Conservation (phyloP, 2,888 invertebrate genomes). For the Neoascia interrupta region DNA sequence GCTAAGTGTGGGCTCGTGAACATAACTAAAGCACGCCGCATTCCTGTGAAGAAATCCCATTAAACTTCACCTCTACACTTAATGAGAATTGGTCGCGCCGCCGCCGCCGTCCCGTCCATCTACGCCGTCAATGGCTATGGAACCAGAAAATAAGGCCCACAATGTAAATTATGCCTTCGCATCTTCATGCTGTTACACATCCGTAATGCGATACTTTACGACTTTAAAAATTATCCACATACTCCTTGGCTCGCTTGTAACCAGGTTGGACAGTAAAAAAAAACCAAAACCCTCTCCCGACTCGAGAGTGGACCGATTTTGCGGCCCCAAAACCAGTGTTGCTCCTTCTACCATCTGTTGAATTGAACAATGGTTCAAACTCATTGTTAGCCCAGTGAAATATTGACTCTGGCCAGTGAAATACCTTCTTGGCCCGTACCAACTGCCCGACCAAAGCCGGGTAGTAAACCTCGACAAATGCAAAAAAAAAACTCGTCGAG, state of each 20-base stretch:
- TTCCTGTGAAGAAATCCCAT: slow-evolving; percentile 68
- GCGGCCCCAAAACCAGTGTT: slow-evolving; percentile 1
- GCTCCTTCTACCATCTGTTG: slow-evolving; percentile 10
- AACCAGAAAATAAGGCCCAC: slow-evolving; percentile 27
- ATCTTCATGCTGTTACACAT: slow-evolving; percentile 69
- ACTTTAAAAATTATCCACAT: slow-evolving; percentile 56
- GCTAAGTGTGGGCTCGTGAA: slow-evolving; percentile 30
- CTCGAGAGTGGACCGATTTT: slow-evolving; percentile 29
- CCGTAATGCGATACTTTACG: slow-evolving; percentile 70
- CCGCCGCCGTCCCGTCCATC: not conserved
- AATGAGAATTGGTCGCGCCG: slow-evolving; percentile 54
- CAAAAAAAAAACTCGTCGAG: slow-evolving; percentile 40
- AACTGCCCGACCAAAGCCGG: slow-evolving; percentile 36
- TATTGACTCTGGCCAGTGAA: slow-evolving; percentile 63
- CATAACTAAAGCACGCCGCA: slow-evolving; percentile 62
- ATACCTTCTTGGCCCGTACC: slow-evolving; percentile 40
- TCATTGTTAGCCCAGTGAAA: slow-evolving; percentile 63
- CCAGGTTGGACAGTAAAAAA: slow-evolving; percentile 48
- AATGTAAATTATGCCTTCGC: slow-evolving; percentile 65
- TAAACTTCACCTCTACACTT: slow-evolving; percentile 59
- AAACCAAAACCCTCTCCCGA: slow-evolving; percentile 6
- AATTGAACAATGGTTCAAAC: slow-evolving; percentile 40
- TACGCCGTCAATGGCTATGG: slow-evolving; percentile 22
- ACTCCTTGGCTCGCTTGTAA: slow-evolving; percentile 44
- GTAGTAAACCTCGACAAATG: slow-evolving; percentile 13